A percentile compares a stretch with the other conserved stretches of the same genome.
phyloP scores from a whole-genome alignment of 2,113 vertebrate species.

The Malurus melanocephalus region DNA sequence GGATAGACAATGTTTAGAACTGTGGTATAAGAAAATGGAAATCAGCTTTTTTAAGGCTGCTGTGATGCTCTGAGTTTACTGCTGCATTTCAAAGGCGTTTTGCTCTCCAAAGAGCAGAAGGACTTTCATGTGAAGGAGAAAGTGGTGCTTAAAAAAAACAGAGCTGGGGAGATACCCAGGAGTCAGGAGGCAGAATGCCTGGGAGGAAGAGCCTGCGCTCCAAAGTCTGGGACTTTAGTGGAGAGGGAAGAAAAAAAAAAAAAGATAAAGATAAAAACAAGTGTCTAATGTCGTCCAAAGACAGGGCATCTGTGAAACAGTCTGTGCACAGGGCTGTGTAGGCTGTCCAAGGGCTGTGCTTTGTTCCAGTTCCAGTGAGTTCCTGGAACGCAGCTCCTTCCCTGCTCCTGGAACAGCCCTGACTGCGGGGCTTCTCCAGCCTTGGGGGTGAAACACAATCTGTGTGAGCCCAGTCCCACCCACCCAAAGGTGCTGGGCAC shows the following conservation, averaged over 20 bases:
- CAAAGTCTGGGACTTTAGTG: neutral
- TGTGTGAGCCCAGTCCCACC: constrained; percentile 2
- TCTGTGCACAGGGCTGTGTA: constrained; percentile 35
- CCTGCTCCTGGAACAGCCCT: constrained; percentile 57
- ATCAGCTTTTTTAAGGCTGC: neutral
- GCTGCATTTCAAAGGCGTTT: neutral
- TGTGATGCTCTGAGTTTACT: neutral
- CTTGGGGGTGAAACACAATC: constrained; percentile 51
- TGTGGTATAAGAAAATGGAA: neutral
- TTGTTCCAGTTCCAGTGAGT: constrained; percentile 68
- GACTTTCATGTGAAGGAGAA: neutral
- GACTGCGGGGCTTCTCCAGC: constrained; percentile 58
- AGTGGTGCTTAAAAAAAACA: neutral
- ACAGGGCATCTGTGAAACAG: constrained; percentile 58
- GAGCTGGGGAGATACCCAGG: neutral
- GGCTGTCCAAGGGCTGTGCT: constrained; percentile 64
- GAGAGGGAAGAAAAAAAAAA: neutral
- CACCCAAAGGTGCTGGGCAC: constrained; percentile 13
- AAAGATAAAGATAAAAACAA: constrained; percentile 40
- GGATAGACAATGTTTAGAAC: neutral
- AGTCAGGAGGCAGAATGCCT: neutral
- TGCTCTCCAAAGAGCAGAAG: neutral
- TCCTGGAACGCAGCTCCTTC: constrained; percentile 63
- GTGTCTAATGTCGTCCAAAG: constrained; percentile 47
- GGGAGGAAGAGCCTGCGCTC: constrained; percentile 14